Evolutionary conservation across 2,113 vertebrate genomes (phyloP).

Genomic region (Nesogale talazaci): DNA sequence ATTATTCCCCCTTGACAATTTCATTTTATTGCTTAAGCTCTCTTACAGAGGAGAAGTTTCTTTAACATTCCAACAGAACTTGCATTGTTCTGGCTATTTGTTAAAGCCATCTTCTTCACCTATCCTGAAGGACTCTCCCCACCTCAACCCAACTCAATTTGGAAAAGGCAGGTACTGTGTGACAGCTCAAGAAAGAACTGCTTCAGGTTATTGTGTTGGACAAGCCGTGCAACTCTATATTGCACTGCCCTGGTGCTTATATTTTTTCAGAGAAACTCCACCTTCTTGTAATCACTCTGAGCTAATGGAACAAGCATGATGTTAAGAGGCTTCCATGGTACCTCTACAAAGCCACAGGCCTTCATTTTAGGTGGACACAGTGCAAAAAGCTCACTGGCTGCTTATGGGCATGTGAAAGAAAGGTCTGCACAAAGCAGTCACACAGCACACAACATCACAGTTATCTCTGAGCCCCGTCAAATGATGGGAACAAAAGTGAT

Average conservation of each 20-base stretch:
- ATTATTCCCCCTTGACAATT: neutral
- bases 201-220: constrained; percentile 63
- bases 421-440: neutral
- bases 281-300: constrained; percentile 58
- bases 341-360: constrained; percentile 33
- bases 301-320: constrained; percentile 57
- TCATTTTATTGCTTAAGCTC: constrained; percentile 7
- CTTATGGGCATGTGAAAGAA: neutral
- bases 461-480: neutral
- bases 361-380: constrained; percentile 12
- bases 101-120: constrained; percentile 3
- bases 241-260: neutral
- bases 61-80: constrained; percentile 44
- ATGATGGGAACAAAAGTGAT: constrained; percentile 9
- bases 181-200: constrained; percentile 36
- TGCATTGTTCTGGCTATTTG: constrained; percentile 22
- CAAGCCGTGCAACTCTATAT: constrained; percentile 30
- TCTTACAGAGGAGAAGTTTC: neutral
- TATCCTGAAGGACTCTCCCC: constrained; percentile 68
- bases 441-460: neutral
- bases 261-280: constrained; percentile 59
- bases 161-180: constrained; percentile 50
- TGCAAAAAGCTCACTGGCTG: constrained; percentile 45
- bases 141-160: constrained; percentile 56
- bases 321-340: neutral